phyloP scores from a whole-genome alignment of 2,797 vertebrate species.

The Gouania willdenowi region DNA sequence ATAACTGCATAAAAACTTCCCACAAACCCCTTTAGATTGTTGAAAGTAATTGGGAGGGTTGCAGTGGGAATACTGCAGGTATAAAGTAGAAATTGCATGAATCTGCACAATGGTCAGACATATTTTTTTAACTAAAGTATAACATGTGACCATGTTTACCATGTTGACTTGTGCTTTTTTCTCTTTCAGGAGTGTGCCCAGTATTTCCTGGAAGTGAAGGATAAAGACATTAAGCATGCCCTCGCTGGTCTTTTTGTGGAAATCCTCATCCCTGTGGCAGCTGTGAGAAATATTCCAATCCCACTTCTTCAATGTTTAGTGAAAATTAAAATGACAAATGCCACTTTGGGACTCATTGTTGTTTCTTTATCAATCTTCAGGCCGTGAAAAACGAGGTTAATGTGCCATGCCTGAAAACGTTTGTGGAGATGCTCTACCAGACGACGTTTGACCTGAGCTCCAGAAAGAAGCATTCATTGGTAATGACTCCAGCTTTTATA shows the following conservation, averaged over 20 bases:
- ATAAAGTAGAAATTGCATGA: too few relatives aligned
- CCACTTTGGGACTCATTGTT: too few relatives aligned
- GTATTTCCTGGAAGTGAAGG: conserved; percentile 99
- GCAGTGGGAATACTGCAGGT: too few relatives aligned
- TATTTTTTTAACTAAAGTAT: too few relatives aligned
- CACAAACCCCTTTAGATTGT: too few relatives aligned
- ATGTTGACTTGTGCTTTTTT: too few relatives aligned
- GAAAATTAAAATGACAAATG: neutral
- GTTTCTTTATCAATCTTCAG: too few relatives aligned
- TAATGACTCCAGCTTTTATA: conserved; percentile 65
- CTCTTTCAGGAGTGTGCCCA: conserved; percentile 91
- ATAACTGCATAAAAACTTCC: too few relatives aligned
- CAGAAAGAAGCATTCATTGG: conserved; percentile 98
- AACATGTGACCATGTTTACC: too few relatives aligned
- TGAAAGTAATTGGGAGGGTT: too few relatives aligned
- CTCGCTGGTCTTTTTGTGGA: conserved; percentile 98
- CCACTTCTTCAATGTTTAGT: too few relatives aligned
- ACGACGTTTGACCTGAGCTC: conserved; percentile 98
- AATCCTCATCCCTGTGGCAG: conserved; percentile 98
- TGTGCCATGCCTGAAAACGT: conserved; percentile 98
- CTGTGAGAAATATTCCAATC: conserved; percentile 97
- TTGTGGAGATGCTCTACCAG: conserved; percentile 99
- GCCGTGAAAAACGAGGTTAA: conserved; percentile 99
- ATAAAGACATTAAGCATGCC: conserved; percentile 98
- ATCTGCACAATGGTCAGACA: too few relatives aligned